Conservation (phyloP, 2,888 invertebrate genomes). For the Synergus laeviventris region DNA sequence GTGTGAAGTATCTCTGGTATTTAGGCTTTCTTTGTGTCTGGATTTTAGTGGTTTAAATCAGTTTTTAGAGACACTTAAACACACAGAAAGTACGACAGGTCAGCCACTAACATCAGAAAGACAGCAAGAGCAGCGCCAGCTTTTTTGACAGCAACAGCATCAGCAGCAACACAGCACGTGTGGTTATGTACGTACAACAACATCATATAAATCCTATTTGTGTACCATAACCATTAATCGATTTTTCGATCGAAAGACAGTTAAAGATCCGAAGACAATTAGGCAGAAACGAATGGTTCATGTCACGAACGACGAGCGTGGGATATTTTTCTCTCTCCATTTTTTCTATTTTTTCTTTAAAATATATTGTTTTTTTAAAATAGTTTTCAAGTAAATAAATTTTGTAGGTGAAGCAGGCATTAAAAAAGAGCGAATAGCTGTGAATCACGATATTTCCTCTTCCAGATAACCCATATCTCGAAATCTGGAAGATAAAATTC, state of each 20-base stretch:
- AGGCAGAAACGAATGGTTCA: conserved; percentile 29
- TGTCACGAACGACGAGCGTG: conserved; percentile 21
- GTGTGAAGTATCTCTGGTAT: conserved; percentile 29
- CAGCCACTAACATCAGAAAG: conserved; percentile 65
- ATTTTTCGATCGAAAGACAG: conserved; percentile 7
- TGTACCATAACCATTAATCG: conserved; percentile 22
- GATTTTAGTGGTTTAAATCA: conserved; percentile 40
- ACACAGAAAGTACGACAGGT: conserved; percentile 60
- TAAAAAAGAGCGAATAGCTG: too few relatives aligned
- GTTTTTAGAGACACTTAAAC: conserved; percentile 47
- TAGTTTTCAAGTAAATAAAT: neutral
- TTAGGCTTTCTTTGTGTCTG: conserved; percentile 40
- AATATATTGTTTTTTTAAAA: neutral
- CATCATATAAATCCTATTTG: conserved; percentile 21
- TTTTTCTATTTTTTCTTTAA: neutral
- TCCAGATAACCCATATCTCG: neutral
- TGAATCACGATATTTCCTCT: too few relatives aligned
- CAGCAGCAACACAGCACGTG: conserved; percentile 55
- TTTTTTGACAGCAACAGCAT: conserved; percentile 56
- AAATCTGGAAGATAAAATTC: neutral
- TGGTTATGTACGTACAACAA: conserved; percentile 35
- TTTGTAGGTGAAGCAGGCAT: too few relatives aligned
- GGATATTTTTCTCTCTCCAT: neutral
- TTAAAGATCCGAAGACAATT: conserved; percentile 20
- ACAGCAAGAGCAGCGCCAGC: conserved; percentile 60